phyloP scores from a whole-genome alignment of 1,140 invertebrate genomes.

The Atta cephalotes region DNA sequence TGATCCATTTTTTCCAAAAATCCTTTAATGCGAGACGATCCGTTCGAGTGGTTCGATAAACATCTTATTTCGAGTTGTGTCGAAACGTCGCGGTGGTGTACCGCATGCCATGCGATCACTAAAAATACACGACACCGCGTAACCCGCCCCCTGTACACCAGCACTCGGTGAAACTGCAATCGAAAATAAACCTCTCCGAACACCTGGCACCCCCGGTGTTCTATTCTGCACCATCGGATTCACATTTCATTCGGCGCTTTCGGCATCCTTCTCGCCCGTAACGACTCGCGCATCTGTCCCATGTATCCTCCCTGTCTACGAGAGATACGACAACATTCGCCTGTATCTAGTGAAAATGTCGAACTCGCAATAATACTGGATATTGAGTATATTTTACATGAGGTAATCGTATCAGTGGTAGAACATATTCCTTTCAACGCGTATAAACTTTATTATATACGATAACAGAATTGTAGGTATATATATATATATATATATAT shows the following conservation, averaged over 20 bases:
- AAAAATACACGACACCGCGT: constrained; percentile 78
- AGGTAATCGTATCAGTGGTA: background rate
- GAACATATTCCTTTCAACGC: background rate
- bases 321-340: background rate
- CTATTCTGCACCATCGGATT: constrained; percentile 67
- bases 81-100: constrained; percentile 80
- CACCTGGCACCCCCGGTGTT: constrained; percentile 78
- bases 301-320: background rate
- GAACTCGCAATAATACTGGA: background rate
- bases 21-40: constrained; percentile 16
- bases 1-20: constrained; percentile 61
- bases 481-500: no score
- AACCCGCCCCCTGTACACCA: constrained; percentile 49
- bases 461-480: background rate
- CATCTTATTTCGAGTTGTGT: constrained; percentile 81
- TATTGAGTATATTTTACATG: background rate
- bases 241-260: constrained; percentile 16
- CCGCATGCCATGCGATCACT: constrained; percentile 76
- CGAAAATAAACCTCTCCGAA: constrained; percentile 79
- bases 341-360: background rate
- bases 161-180: constrained; percentile 74
- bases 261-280: constrained; percentile 22
- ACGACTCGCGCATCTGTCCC: constrained; percentile 62
- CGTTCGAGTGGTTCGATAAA: constrained; percentile 76
- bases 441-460: background rate